These are phyloP conservation scores for Myodes glareolus DNA, from an alignment of 2,113 vertebrate species.

Conservation along the genomic window DNA sequence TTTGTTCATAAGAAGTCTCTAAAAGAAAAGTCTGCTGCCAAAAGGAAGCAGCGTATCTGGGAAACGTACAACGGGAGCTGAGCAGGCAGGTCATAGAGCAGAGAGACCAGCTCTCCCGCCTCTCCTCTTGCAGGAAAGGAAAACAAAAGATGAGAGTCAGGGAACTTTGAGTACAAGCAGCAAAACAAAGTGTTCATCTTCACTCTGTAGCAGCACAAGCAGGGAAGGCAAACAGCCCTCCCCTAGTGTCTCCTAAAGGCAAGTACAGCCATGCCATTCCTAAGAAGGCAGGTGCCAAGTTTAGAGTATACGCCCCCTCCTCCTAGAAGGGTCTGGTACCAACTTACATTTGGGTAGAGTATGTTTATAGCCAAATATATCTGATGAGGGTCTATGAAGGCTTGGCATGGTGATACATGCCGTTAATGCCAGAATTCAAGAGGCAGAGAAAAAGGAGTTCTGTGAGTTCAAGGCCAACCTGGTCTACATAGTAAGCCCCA, in stretches of 20 bases:
- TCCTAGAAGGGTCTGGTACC: neutral
- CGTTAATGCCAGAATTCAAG: neutral
- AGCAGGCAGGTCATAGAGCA: neutral
- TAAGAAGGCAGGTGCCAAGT: neutral
- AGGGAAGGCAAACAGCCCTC: neutral
- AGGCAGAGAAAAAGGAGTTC: neutral
- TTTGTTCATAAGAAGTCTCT: neutral
- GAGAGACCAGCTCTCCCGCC: neutral
- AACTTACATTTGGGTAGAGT: neutral
- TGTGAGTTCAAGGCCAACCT: neutral
- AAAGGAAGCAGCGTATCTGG: neutral
- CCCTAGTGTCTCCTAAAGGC: neutral
- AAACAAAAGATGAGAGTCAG: neutral
- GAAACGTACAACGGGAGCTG: neutral
- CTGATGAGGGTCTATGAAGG: neutral
- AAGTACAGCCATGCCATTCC: neutral
- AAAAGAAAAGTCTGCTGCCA: constrained; percentile 28
- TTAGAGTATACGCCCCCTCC: neutral
- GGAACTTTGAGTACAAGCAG: neutral
- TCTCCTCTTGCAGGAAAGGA: neutral
- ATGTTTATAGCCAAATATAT: neutral
- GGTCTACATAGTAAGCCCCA: neutral
- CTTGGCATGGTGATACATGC: neutral
- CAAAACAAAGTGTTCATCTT: neutral
- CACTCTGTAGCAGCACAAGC: neutral